phyloP scores from a whole-genome alignment of 2,888 invertebrate species.

The Melanophora roralis region DNA sequence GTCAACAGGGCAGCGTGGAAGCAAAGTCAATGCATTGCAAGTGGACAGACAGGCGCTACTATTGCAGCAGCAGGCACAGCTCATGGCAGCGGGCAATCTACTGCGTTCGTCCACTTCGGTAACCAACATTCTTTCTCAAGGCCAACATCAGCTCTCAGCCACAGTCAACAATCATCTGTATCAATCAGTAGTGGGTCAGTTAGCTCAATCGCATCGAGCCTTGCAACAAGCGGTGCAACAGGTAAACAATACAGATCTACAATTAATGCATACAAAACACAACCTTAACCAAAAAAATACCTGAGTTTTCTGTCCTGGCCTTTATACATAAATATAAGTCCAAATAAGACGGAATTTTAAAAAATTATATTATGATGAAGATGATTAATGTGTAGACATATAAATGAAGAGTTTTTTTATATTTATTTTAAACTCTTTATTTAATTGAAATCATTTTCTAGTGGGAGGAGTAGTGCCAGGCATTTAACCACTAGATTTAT shows the following conservation, averaged over 20 bases:
- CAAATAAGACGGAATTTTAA: too few relatives aligned
- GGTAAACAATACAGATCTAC: constrained; percentile 71
- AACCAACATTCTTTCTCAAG: constrained; percentile 79
- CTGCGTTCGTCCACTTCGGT: constrained; percentile 77
- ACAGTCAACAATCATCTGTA: constrained; percentile 79
- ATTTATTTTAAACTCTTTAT: too few relatives aligned
- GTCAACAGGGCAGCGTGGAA: constrained; percentile 90
- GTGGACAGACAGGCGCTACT: constrained; percentile 79
- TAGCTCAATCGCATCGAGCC: constrained; percentile 82
- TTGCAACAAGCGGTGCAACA: constrained; percentile 78
- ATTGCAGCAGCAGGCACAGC: constrained; percentile 77
- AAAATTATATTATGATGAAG: too few relatives aligned
- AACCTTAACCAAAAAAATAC: neutral
- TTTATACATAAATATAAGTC: too few relatives aligned
- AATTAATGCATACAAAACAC: constrained; percentile 40
- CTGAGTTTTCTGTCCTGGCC: neutral
- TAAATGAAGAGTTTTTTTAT: too few relatives aligned
- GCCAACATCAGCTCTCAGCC: constrained; percentile 87
- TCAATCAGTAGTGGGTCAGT: constrained; percentile 81
- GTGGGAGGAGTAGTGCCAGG: too few relatives aligned
- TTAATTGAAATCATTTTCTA: too few relatives aligned
- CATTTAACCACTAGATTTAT: too few relatives aligned
- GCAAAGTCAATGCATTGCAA: constrained; percentile 90
- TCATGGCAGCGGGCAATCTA: constrained; percentile 76
- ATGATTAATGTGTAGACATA: too few relatives aligned